Percentiles rank a stretch among this genome's conserved stretches.
Conservation (phyloP, 2,113 vertebrate genomes). For the Neofelis nebulosa region DNA sequence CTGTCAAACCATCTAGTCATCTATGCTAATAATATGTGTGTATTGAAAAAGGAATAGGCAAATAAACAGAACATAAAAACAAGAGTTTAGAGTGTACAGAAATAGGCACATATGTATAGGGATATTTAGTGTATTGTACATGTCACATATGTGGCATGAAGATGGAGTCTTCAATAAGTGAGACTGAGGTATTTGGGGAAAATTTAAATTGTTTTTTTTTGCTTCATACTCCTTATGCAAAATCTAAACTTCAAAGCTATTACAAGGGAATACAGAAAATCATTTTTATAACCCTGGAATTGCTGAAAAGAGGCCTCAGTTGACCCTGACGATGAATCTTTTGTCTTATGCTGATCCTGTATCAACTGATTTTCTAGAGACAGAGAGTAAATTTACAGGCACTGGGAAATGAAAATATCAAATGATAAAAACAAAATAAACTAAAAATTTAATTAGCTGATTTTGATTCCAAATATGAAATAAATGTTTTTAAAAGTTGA, state of each 20-base stretch:
- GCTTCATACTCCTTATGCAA: neutral
- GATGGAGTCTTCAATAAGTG: neutral
- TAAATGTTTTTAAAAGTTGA: neutral
- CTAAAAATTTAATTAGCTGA: neutral
- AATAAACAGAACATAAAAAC: neutral
- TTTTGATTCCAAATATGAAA: neutral
- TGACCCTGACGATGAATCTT: neutral
- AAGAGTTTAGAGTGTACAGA: neutral
- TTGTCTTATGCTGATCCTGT: neutral
- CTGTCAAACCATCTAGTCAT: neutral
- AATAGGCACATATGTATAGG: neutral
- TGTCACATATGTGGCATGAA: neutral
- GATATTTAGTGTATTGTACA: neutral
- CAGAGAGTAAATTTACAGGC: neutral
- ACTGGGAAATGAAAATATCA: neutral
- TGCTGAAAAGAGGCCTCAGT: neutral
- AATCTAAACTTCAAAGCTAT: neutral
- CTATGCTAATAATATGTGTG: neutral
- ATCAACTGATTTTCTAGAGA: neutral
- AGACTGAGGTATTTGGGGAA: neutral
- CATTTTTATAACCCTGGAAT: neutral
- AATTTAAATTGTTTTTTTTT: neutral
- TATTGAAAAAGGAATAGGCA: neutral
- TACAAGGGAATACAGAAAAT: neutral
- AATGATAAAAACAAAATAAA: neutral